Percentiles rank a stretch among this genome's conserved stretches.
phyloP scores from a whole-genome alignment of 2,113 vertebrate genomes.

The Neomonachus schauinslandi region DNA sequence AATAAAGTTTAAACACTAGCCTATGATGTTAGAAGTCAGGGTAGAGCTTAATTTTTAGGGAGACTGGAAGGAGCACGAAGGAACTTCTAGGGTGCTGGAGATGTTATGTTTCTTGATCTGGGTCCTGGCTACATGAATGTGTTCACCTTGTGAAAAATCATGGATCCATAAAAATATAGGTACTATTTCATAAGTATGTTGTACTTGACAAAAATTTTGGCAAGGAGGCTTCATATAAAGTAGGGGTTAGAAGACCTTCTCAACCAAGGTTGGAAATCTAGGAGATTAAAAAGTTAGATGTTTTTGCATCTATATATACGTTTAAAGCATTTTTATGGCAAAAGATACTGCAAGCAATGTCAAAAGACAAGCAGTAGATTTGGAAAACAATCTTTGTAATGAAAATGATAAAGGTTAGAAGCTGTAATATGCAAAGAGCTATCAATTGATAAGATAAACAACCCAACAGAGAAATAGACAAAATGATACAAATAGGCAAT shows the following conservation, averaged over 20 bases:
- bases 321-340: not conserved
- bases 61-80: not conserved
- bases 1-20: not conserved
- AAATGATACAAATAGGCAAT: not conserved
- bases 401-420: slow-evolving; percentile 30
- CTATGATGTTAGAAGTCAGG: not conserved
- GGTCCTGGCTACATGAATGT: not conserved
- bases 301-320: not conserved
- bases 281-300: not conserved
- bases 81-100: not conserved
- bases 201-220: not conserved
- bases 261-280: not conserved
- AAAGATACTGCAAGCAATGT: slow-evolving; percentile 15
- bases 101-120: not conserved
- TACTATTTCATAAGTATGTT: not conserved
- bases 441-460: slow-evolving; percentile 45
- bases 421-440: slow-evolving; percentile 41
- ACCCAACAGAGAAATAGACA: slow-evolving; percentile 16
- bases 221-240: not conserved
- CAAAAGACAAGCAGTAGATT: slow-evolving; percentile 23
- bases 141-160: not conserved
- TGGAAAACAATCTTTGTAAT: slow-evolving; percentile 25
- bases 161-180: not conserved
- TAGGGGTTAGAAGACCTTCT: slow-evolving; percentile 15
- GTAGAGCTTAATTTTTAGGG: not conserved